Percentiles rank a stretch among this genome's conserved stretches.
Conservation (phyloP, 2,113 vertebrate genomes). For the Mastomys coucha region DNA sequence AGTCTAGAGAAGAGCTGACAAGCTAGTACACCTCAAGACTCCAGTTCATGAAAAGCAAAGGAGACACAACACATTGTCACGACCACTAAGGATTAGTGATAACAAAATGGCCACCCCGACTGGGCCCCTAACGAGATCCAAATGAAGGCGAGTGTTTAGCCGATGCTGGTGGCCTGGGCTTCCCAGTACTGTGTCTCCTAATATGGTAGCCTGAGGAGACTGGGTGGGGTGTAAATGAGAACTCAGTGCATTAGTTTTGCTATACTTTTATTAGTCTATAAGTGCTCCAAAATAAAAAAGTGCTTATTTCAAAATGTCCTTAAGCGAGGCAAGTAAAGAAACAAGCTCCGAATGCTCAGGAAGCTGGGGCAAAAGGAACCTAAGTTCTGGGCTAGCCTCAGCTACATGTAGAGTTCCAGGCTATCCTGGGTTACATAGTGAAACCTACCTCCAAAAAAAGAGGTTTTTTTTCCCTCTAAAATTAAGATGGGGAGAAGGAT, state of each 20-base stretch:
- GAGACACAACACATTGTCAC: background rate
- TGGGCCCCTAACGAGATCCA: background rate
- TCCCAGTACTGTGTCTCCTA: background rate
- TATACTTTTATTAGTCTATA: slow-evolving; percentile 12
- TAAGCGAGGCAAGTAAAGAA: background rate
- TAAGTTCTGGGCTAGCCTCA: background rate
- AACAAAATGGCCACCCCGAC: background rate
- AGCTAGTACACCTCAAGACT: background rate
- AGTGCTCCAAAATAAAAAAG: slow-evolving; percentile 21
- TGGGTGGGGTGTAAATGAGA: background rate
- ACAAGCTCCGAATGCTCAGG: background rate
- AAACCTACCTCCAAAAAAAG: background rate
- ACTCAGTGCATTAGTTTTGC: background rate
- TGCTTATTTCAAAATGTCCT: background rate
- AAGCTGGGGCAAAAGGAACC: background rate
- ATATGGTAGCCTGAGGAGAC: background rate
- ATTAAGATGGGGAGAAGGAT: background rate
- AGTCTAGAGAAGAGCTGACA: background rate
- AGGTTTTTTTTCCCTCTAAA: background rate
- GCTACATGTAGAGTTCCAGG: background rate
- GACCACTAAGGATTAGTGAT: background rate
- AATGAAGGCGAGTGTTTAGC: background rate
- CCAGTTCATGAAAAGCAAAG: background rate
- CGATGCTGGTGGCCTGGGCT: background rate
- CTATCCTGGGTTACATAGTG: background rate